Evolutionary conservation across 2,888 invertebrate genomes (phyloP), one percentile per base, ranked within the genome.

Genomic region (Acanthosepion lycidas): DNA sequence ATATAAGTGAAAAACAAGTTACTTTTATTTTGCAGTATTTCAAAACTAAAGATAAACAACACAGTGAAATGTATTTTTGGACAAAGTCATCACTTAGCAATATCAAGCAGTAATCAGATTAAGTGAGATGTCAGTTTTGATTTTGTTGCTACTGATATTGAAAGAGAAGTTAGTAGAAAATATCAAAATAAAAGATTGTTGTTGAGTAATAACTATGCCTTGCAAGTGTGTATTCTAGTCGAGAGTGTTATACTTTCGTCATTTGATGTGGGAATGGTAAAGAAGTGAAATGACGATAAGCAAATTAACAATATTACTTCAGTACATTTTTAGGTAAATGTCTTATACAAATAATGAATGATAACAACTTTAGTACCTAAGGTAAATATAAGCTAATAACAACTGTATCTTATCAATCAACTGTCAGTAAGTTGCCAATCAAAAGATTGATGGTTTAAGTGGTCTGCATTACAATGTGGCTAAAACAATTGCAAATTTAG

Each of bases 341-440:
- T 78, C n/a, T 33, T 33, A 33, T 78, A 78, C n/a, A n/a, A 78
- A 78, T n/a, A n/a, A 78, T n/a, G 78, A 78, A 78, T 33, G n/a
- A 78, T n/a, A 78, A 78, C 78, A 78, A 78, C n/a, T 9, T n/a
- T 15, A 78, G n/a, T 33, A n/a, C 78, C 33, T 78, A 59, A 59
- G 59, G 59, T 59, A 26, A 59, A 59, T 59, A 59, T 59, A 59
- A 59, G 59, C 59, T 59, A 59, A n/a, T 78, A 78, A 78, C 78
- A 12, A 78, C n/a, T 33, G n/a, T 33, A 33, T 78, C 78, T n/a
- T 78, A 78, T 78, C 78, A 78, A 78, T 78, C 78, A 78, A 9
- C n/a, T 78, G 78, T n/a, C 78, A 78, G 78, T n/a, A 78, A 78
- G 78, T 33, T 78, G 78, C 78, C 78, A 78, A n/a, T 78, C n/a